These are phyloP conservation scores for Podarcis lilfordi DNA, from an alignment of 2,797 vertebrate species.

Conservation along the genomic window DNA sequence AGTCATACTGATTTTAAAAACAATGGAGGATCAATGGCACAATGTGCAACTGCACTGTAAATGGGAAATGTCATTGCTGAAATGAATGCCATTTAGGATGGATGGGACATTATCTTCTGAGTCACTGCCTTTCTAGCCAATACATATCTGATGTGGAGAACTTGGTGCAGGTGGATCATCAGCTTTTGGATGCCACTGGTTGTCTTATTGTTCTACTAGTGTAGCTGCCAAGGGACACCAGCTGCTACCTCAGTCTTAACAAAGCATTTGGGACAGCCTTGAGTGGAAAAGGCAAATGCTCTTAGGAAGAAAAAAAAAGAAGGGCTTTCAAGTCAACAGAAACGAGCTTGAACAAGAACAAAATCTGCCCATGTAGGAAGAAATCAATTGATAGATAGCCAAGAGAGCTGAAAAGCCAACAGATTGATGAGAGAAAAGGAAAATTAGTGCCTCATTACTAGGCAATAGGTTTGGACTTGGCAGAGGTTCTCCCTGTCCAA, in stretches of 20 bases:
- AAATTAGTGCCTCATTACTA: constrained; percentile 45
- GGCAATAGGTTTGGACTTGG: constrained; percentile 27
- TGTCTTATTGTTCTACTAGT: constrained; percentile 18
- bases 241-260: background rate
- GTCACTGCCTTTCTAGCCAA: background rate
- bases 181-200: constrained; percentile 2
- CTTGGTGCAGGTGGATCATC: background rate
- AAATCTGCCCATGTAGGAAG: constrained; percentile 29
- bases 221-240: constrained; percentile 16
- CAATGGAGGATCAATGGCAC: background rate
- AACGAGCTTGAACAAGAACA: background rate
- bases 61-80: background rate
- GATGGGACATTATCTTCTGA: background rate
- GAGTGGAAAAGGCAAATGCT: constrained; percentile 20
- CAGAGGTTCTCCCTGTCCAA: constrained; percentile 6
- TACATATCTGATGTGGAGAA: background rate
- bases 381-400: constrained; percentile 44
- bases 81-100: background rate
- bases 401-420: constrained; percentile 35
- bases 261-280: background rate
- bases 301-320: background rate
- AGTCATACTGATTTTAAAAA: background rate
- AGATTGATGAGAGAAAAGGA: constrained; percentile 41
- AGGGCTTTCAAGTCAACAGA: background rate
- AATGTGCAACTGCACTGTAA: too few species aligned